Conservation (phyloP, 2,888 invertebrate genomes). For the Tetheella fluctuosa region DNA sequence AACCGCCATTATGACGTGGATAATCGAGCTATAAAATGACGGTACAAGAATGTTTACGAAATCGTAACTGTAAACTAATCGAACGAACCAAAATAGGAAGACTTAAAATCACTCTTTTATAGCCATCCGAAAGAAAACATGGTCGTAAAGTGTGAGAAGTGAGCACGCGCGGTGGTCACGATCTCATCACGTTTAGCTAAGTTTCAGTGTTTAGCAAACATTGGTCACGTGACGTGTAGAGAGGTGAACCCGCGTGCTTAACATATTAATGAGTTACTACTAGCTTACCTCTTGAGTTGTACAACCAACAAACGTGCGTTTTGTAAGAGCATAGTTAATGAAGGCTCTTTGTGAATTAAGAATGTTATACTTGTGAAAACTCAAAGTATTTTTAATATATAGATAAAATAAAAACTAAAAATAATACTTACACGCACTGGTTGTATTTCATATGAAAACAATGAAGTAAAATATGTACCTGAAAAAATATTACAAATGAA, state of each 20-base stretch:
- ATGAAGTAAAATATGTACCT: neutral
- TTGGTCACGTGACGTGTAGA: slow-evolving; percentile 42
- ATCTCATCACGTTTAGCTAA: slow-evolving; percentile 39
- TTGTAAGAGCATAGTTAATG: slow-evolving; percentile 12
- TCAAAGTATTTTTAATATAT: neutral
- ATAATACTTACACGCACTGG: too few species aligned
- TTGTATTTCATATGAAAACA: neutral
- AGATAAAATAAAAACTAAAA: too few species aligned
- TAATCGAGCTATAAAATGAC: neutral
- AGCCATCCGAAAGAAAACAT: slow-evolving; percentile 48
- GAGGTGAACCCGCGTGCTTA: slow-evolving; percentile 30
- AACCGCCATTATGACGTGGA: neutral
- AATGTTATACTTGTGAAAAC: neutral
- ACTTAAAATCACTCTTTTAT: slow-evolving; percentile 40
- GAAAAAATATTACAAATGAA: neutral
- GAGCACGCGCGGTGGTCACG: slow-evolving; percentile 43
- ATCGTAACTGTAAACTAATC: slow-evolving; percentile 11
- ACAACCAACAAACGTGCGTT: neutral
- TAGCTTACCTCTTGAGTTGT: neutral
- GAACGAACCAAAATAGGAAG: slow-evolving; percentile 33
- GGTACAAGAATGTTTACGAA: neutral
- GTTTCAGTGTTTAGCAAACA: slow-evolving; percentile 50
- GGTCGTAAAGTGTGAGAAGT: slow-evolving; percentile 51
- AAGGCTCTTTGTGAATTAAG: slow-evolving; percentile 1
- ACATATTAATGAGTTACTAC: neutral